A percentile compares a stretch with the other conserved stretches of the same genome.
Evolutionary conservation across 2,888 invertebrate genomes (phyloP).

Genomic region (Elmis aenea): DNA sequence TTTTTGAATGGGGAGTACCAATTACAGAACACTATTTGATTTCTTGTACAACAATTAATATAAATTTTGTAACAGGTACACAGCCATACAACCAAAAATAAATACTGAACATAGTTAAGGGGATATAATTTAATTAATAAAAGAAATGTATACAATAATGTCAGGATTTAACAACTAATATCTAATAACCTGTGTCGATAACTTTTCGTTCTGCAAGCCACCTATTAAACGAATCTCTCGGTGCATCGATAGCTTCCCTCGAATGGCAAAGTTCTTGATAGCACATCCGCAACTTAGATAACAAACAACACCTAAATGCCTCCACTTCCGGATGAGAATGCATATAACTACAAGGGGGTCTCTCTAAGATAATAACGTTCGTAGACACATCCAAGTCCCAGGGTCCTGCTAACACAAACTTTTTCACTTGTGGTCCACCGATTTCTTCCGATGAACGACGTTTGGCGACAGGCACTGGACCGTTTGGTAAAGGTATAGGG

Average conservation of each 20-base stretch:
- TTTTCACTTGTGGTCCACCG: slow-evolving; percentile 73
- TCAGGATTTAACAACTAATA: too few relatives aligned
- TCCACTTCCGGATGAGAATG: slow-evolving; percentile 95
- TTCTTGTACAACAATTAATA: too few relatives aligned
- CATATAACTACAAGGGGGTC: slow-evolving; percentile 76
- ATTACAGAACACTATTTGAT: too few relatives aligned
- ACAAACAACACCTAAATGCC: slow-evolving; percentile 74
- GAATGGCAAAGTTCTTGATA: slow-evolving; percentile 94
- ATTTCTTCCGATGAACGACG: slow-evolving; percentile 69
- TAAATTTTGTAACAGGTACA: too few relatives aligned
- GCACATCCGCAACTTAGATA: slow-evolving; percentile 80
- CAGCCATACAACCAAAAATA: too few relatives aligned
- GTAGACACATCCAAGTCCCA: slow-evolving; percentile 94
- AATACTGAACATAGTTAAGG: too few relatives aligned
- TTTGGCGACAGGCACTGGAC: slow-evolving; percentile 59
- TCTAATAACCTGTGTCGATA: slow-evolving; percentile 63
- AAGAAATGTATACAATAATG: too few relatives aligned
- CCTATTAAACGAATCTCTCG: slow-evolving; percentile 91
- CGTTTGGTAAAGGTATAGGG: slow-evolving; percentile 41
- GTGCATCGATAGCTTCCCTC: slow-evolving; percentile 89
- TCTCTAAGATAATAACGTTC: slow-evolving; percentile 84
- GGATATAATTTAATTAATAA: too few relatives aligned
- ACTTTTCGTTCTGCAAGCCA: slow-evolving; percentile 97
- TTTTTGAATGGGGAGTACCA: too few relatives aligned
- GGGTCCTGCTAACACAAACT: slow-evolving; percentile 82